A percentile compares a stretch with the other conserved stretches of the same genome.
Evolutionary conservation across 1,140 invertebrate species (phyloP).

Genomic region (Drosophila repletoides): DNA sequence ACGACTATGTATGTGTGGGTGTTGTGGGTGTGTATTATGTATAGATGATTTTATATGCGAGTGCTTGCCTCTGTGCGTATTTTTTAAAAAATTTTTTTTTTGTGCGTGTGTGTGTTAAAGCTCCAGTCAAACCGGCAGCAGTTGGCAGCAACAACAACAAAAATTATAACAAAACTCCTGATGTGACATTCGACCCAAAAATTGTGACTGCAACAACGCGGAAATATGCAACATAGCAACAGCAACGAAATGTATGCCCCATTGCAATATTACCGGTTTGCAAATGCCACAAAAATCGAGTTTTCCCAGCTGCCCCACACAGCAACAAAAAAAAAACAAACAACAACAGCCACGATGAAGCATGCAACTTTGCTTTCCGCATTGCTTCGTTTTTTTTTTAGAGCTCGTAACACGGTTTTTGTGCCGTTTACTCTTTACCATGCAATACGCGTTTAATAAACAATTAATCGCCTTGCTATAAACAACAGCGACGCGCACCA

Average conservation of each 20-base stretch:
- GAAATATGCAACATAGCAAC: constrained; percentile 52
- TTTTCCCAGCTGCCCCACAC: constrained; percentile 64
- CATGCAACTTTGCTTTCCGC: constrained; percentile 67
- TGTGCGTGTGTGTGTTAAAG: no score
- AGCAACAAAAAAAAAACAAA: constrained; percentile 27
- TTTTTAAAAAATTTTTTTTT: constrained; percentile 9
- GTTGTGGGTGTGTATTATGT: constrained; percentile 39
- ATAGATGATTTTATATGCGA: constrained; percentile 21
- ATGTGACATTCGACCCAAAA: constrained; percentile 30
- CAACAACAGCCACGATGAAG: constrained; percentile 24
- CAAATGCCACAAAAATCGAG: constrained; percentile 63
- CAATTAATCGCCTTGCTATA: constrained; percentile 66
- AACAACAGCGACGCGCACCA: constrained; percentile 41
- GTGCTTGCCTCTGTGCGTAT: constrained; percentile 16
- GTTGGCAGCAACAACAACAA: constrained; percentile 36
- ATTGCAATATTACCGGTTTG: constrained; percentile 69
- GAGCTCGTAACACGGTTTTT: constrained; percentile 65
- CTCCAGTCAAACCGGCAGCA: constrained; percentile 42
- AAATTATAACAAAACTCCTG: constrained; percentile 9
- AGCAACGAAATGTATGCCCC: constrained; percentile 36
- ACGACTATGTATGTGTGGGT: constrained; percentile 48
- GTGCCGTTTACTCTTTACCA: constrained; percentile 33
- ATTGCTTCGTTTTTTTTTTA: constrained; percentile 48
- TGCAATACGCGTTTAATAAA: constrained; percentile 73
- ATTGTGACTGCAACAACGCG: constrained; percentile 49